Base-by-base conservation (phyloP, 1,140 invertebrate genomes). In the Mizuhopecten yessoensis region DNA sequence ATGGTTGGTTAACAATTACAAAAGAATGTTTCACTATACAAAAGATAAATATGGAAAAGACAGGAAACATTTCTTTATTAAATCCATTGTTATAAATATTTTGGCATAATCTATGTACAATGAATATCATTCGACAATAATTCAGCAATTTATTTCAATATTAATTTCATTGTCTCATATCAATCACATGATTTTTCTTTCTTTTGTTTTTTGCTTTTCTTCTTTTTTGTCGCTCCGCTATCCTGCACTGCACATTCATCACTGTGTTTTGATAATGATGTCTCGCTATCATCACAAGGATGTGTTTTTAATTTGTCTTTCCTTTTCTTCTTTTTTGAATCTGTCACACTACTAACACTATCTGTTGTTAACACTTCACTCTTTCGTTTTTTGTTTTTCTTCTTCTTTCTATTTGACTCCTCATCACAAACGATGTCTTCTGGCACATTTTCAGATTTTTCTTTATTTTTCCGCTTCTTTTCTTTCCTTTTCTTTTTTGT, bases 401-500 rank as follows among this genome's bases (percentile, higher is more conserved):
- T 88, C 87, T 75, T 89, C 34, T 87, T 87, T 17, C 15, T 87
- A 15, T 86, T 87, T 20, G 29, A 45, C 17, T 1, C 17, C 9
- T 17, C 17, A 45, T 39, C 36, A 39, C 36, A 39, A 39, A 7
- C 36, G 13, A 13, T 34, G 7, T 39, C 42, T 45, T 90, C 33
- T 0, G 5, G 3, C 20, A 20, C 75, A 17, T 11, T 20, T 13
- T 45, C 42, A 45, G 42, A 29, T 23, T 23, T 34, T 0, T 57
- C 57, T 45, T 13, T 45, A 20, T 17, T 45, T 17, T 88, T 42
- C 34, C 3, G 90, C 87, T 15, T 88, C 23, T 87, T 89, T 33
- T 91, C 75, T 91, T 86, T 88, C 45, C 75, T 45, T 90, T 87
- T 88, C n/a, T 91, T 88, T 87, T 86, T 89, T 87, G 36, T 87